phyloP scores from a whole-genome alignment of 2,888 invertebrate species.

The Colletes collaris region DNA sequence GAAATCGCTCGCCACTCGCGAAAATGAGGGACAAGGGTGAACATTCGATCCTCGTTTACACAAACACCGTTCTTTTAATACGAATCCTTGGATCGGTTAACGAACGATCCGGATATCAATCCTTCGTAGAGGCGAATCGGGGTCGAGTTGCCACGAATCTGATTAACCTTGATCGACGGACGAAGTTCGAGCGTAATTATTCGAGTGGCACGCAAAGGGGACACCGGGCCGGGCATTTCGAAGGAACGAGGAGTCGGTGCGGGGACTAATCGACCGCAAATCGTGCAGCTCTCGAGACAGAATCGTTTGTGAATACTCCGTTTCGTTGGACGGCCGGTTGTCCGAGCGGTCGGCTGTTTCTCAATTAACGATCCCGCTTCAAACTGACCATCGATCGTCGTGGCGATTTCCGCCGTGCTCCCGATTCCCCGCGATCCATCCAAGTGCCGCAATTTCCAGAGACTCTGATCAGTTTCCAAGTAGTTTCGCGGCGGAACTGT shows the following conservation, averaged over 20 bases:
- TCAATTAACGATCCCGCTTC: conserved; percentile 52
- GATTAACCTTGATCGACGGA: conserved; percentile 41
- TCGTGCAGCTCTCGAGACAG: conserved; percentile 27
- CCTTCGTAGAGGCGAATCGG: not conserved
- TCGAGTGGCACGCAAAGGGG: conserved; percentile 19
- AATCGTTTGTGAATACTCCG: conserved; percentile 28
- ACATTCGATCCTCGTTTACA: not conserved
- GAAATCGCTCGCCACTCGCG: not conserved
- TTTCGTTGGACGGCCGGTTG: conserved; percentile 47
- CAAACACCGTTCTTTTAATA: not conserved
- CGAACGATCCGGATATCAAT: too few relatives aligned
- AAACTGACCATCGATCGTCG: conserved; percentile 45
- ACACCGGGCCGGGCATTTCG: conserved; percentile 31
- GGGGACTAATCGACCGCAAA: conserved; percentile 52
- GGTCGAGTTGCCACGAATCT: not conserved
- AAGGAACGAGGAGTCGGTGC: conserved; percentile 18
- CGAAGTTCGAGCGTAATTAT: conserved; percentile 41
- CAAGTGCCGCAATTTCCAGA: conserved; percentile 18
- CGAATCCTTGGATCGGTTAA: too few relatives aligned
- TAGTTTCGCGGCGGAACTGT: conserved; percentile 30
- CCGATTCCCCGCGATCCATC: conserved; percentile 20
- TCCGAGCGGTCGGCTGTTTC: conserved; percentile 38
- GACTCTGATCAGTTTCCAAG: conserved; percentile 39
- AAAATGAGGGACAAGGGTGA: too few relatives aligned
- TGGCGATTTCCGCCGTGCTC: conserved; percentile 12